Evolutionary conservation across 1,140 invertebrate genomes (phyloP), one percentile per base, ranked within the genome.

Genomic region (Lucilia cuprina): DNA sequence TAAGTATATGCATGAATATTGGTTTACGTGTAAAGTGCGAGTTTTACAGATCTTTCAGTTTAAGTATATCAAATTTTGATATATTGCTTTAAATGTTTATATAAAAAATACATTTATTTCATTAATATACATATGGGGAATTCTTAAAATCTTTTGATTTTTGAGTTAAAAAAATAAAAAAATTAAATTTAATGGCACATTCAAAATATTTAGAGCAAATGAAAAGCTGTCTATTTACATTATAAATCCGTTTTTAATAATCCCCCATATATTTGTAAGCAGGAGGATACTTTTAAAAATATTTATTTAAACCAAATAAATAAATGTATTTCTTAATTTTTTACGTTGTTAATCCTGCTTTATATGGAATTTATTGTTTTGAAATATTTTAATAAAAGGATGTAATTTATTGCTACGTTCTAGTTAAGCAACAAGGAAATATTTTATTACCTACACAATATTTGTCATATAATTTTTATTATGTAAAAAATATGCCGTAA

Each of bases 31-130:
- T 30, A 30, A 30, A 30, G 41, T 41, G 41, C 10, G 41, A 41
- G 5, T 41, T 41, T 41, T 41, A 41, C 41, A 7, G 41, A 41
- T 41, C 5, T 41, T 41, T 41, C 41, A 41, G 41, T 70, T 70
- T 65, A 25, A 5, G 19, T 70, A 70, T 70, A 70, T 70, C 65
- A 70, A 70, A 70, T 70, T 70, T 70, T 70, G 65, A 70, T 70
- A 70, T 70, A 70, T 70, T 70, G 65, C 65, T 21, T 19, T 70
- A 10, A 5, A 12, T 25, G 65, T 70, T 19, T 41, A 8, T 5
- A 8, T 70, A 25, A 30, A n/a, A 30, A 30, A 30, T 60, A n/a
- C 7, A 14, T 60, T 17, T 41, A 41, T 60, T 60, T 60, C 14
- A 8, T 60, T 60, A 70, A 70, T 19, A n/a, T n/a, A n/a, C n/a